Evolutionary conservation across 2,113 vertebrate genomes (phyloP).

Genomic region (Osmerus eperlanus): DNA sequence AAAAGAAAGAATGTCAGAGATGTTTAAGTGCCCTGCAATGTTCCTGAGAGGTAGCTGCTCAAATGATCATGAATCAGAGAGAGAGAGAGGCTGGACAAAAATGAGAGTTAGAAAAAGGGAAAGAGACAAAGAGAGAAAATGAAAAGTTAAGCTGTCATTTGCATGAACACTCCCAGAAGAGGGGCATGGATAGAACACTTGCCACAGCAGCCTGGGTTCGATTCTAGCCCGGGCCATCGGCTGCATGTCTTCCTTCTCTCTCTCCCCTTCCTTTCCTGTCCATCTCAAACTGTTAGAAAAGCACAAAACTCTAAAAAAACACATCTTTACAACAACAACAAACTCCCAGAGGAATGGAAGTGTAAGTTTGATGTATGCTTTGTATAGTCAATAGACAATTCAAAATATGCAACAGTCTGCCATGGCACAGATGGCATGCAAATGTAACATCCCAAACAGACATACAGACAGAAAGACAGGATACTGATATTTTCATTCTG

Average conservation of each 20-base stretch:
- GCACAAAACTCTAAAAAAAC: constrained; percentile 14
- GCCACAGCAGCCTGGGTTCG: no score
- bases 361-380: constrained; percentile 5
- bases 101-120: not conserved
- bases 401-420: no score
- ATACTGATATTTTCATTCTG: constrained; percentile 11
- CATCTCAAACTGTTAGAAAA: not conserved
- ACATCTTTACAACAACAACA: not conserved
- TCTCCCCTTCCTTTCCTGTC: no score
- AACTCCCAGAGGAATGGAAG: constrained; percentile 10
- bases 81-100: constrained; percentile 2
- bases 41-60: constrained; percentile 10
- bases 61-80: constrained; percentile 8
- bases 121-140: no score
- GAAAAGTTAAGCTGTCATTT: no score
- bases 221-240: no score
- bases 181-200: no score
- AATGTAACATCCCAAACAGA: constrained; percentile 23
- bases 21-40: constrained; percentile 22
- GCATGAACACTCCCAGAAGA: no score
- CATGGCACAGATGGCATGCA: not conserved
- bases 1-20: constrained; percentile 35
- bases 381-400: no score
- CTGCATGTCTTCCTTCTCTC: no score
- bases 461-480: not conserved